Evolutionary conservation across 2,797 vertebrate genomes (phyloP).

Genomic region (Allochrocebus solatus): DNA sequence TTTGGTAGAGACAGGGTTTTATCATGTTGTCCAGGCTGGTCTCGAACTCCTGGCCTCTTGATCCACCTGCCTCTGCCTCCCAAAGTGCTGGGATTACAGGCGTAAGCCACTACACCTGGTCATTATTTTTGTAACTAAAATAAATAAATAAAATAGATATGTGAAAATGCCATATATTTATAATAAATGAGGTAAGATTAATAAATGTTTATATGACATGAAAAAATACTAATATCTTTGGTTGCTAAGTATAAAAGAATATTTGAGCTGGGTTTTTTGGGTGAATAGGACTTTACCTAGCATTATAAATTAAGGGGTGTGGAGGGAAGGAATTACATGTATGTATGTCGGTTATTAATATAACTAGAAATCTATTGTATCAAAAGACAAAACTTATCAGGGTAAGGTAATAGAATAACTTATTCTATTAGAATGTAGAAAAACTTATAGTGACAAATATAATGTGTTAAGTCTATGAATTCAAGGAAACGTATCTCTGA

Average conservation of each 20-base stretch:
- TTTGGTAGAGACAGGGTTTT: no score
- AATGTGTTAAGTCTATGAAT: neutral
- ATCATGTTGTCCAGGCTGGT: no score
- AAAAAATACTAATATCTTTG: neutral
- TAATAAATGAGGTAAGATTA: neutral
- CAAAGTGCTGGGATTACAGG: no score
- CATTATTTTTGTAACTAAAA: neutral
- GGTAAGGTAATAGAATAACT: neutral
- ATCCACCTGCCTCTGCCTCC: no score
- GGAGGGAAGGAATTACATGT: neutral
- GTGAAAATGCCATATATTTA: neutral
- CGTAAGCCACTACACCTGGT: no score
- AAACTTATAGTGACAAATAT: neutral
- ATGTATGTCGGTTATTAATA: neutral
- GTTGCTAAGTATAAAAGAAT: neutral
- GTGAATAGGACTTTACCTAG: neutral
- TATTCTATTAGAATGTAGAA: neutral
- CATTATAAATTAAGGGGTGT: neutral
- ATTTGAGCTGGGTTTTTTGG: neutral
- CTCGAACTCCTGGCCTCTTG: no score
- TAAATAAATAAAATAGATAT: slow-evolving; percentile 10
- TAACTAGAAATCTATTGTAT: neutral
- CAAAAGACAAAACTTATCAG: neutral
- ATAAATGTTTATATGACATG: neutral
- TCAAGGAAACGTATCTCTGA: neutral